Conservation (phyloP, 2,797 vertebrate species). For the Heterohyrax brucei region DNA sequence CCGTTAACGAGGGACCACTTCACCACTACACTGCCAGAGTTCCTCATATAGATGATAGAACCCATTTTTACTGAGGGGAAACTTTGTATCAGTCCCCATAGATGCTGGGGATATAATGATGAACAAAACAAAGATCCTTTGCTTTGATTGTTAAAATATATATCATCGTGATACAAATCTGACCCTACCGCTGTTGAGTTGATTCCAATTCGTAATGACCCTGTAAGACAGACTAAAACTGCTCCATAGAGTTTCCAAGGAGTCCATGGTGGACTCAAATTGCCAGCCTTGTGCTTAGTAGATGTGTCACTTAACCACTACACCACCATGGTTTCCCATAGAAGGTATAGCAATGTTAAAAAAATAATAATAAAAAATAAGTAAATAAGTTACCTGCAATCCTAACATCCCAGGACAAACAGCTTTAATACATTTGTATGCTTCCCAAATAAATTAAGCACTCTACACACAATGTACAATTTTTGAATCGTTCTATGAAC, state of each 20-base stretch:
- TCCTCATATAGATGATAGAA: not conserved
- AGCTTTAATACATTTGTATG: not conserved
- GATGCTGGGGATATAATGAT: not conserved
- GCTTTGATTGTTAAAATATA: not conserved
- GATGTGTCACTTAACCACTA: too few species aligned
- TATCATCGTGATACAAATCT: not conserved
- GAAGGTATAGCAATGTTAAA: not conserved
- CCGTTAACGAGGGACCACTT: not conserved
- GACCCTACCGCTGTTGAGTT: too few species aligned
- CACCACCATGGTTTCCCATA: not conserved
- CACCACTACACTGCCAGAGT: not conserved
- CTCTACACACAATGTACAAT: not conserved
- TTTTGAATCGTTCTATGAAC: not conserved
- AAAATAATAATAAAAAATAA: not conserved
- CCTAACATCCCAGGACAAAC: not conserved
- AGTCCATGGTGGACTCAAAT: too few species aligned
- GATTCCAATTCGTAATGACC: too few species aligned
- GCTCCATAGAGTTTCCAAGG: too few species aligned
- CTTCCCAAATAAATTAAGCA: constrained; percentile 26
- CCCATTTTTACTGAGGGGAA: not conserved
- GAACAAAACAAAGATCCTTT: not conserved
- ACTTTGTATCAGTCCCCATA: not conserved
- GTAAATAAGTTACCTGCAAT: not conserved
- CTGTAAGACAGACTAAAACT: too few species aligned
- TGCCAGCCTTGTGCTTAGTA: too few species aligned